Conservation (phyloP, 2,113 vertebrate species). For the Paracanthobrama guichenoti region DNA sequence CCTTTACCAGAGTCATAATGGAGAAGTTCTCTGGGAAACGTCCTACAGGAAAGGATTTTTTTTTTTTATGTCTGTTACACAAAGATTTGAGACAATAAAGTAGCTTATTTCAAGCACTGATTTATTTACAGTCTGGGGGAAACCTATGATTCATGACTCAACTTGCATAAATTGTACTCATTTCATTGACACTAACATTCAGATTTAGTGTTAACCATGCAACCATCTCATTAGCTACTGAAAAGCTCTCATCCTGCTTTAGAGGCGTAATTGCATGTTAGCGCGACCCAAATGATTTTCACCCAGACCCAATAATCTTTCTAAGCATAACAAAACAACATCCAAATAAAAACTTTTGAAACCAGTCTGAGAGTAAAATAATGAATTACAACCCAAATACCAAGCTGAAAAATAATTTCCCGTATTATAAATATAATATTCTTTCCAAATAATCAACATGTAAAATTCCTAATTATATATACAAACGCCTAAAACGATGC, state of each 20-base stretch:
- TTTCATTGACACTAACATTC: neutral
- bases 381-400: neutral
- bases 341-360: conserved; percentile 3
- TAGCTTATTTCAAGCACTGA: neutral
- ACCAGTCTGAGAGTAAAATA: neutral
- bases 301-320: conserved; percentile 1
- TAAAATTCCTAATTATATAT: neutral
- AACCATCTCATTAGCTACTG: conserved; percentile 23
- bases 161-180: neutral
- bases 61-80: too few relatives aligned
- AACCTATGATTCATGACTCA: conserved; percentile 13
- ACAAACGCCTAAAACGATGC: neutral
- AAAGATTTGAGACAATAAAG: neutral
- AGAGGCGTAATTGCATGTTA: conserved; percentile 25
- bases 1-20: conserved; percentile 83
- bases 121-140: conserved; percentile 6
- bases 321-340: neutral
- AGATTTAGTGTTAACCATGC: neutral
- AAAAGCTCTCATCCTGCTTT: conserved; percentile 18
- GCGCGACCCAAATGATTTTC: conserved; percentile 26
- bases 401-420: neutral
- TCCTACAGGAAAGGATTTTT: conserved; percentile 64
- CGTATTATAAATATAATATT: neutral
- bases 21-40: conserved; percentile 91
- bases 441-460: neutral